Base-by-base conservation (phyloP, 2,797 vertebrate genomes). In the Lutjanus campechanus region DNA sequence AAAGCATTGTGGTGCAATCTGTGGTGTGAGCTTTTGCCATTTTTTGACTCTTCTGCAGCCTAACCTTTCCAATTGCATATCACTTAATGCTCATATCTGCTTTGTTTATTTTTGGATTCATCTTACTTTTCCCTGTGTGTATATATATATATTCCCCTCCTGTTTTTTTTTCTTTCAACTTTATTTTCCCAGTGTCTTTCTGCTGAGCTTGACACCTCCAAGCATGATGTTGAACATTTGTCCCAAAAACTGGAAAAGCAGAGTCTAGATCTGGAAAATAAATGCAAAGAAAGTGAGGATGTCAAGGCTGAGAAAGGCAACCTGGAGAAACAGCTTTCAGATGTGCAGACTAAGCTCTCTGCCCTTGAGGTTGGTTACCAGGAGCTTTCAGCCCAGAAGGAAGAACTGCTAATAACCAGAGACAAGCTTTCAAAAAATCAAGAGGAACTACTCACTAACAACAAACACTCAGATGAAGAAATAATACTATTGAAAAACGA, bases 191-290 rank as follows among this genome's bases (percentile, higher is more conserved):
- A 99, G 98, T 97, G 96, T 90, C 95, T 99, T 96, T 96, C 96
- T 93, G 95, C 95, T 96, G 95, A 97, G 93, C 96, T 99, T 97
- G 96, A 96, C 78, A 95, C 97, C 96, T 94, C 94, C 96, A 97
- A 95, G 94, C 96, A 96, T 96, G 96, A 97, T 85, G 92, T 96
- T 95, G 96, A 98, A 90, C 94, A 94, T 86, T 95, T 98, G 92
- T 96, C 96, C 93, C 95, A 96, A 95, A 94, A 98, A 89, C 89
- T 97, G 95, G 97, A 96, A 93, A 96, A 90, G 90, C 95, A 97
- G 91, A 96, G 87, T 87, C 90, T 96, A 94, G 96, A 96, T 90
- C 96, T 97, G 90, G 96, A 97, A 85, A 94, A 87, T 73, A 84
- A 94, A 69, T 90, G 87, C 53, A 95, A 97, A 91, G 96, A 97